Evolutionary conservation across 2,797 vertebrate species (phyloP), one percentile per base, ranked within the genome.

Genomic region (Sphaeramia orbicularis): DNA sequence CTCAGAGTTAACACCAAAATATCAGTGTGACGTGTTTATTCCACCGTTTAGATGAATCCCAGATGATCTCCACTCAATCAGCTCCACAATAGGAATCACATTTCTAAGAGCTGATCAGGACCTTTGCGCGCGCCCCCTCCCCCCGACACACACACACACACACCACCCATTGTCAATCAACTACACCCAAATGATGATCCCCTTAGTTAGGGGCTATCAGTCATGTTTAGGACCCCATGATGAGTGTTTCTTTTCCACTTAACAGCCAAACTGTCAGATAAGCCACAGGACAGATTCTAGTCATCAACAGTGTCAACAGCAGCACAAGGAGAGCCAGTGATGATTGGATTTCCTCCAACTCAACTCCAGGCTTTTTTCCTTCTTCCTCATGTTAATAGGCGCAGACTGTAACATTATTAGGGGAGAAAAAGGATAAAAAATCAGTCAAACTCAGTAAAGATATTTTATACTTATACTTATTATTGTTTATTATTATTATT

Each of bases 171-270:
- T 55, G 21, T 47, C 55, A 55, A 55, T 41, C 37, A 40, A 40
- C 55, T 55, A 41, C 52, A 18, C 52, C n/a, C 57, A 45, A 66
- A 90, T 71, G 76, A 85, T 88, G 84, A 91, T 89, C 86, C 84
- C 84, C 76, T 87, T 83, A 81, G 78, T 87, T 69, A 77, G 69
- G 56, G 61, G 47, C 70, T 71, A 81, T 88, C 83, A 90, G 83
- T 91, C 87, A 88, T 11, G 38, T 84, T 76, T 71, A 82, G 15
- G 37, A 48, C 66, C 62, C 16, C 0, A 4, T 0, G 7, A 27
- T 48, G 41, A 69, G 71, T 36, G 40, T n/a, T 13, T 19, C 15
- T 11, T 10, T 15, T 14, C 35, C 45, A n/a, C n/a, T n/a, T n/a
- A n/a, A n/a, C 9, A 19, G 60, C 48, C 57, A 59, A 6, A 2